These are phyloP conservation scores for Goniozus legneri DNA, from an alignment of 1,140 invertebrate species.

Conservation along the genomic window DNA sequence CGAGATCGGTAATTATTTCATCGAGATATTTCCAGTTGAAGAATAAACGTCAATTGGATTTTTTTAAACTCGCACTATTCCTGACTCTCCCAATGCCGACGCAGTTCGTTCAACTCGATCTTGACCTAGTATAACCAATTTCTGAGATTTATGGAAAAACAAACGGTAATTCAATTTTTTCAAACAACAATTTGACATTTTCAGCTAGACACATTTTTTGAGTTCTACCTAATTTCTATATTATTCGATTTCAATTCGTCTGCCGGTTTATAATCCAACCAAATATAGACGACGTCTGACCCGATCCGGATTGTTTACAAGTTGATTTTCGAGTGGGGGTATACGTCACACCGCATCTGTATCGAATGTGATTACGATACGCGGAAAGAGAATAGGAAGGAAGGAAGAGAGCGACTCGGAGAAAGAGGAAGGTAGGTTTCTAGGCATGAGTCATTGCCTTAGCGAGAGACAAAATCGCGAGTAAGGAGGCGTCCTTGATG, in stretches of 20 bases:
- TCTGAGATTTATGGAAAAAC: too few relatives aligned
- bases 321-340: background rate
- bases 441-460: conserved; percentile 10
- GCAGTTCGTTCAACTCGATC: too few relatives aligned
- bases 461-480: conserved; percentile 9
- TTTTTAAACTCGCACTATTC: too few relatives aligned
- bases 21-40: too few relatives aligned
- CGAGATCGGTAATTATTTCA: too few relatives aligned
- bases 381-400: background rate
- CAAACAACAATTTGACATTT: too few relatives aligned
- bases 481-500: conserved; percentile 11
- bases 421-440: background rate
- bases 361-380: background rate
- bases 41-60: too few relatives aligned
- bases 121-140: too few relatives aligned
- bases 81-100: too few relatives aligned
- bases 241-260: background rate
- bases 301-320: background rate
- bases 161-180: too few relatives aligned
- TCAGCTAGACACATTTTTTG: background rate
- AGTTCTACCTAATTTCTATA: background rate
- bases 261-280: too few relatives aligned
- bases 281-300: too few relatives aligned
- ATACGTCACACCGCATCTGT: background rate
- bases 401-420: background rate